These are phyloP conservation scores for Leptonema lineaticorne DNA, from an alignment of 1,140 invertebrate genomes.

Conservation along the genomic window DNA sequence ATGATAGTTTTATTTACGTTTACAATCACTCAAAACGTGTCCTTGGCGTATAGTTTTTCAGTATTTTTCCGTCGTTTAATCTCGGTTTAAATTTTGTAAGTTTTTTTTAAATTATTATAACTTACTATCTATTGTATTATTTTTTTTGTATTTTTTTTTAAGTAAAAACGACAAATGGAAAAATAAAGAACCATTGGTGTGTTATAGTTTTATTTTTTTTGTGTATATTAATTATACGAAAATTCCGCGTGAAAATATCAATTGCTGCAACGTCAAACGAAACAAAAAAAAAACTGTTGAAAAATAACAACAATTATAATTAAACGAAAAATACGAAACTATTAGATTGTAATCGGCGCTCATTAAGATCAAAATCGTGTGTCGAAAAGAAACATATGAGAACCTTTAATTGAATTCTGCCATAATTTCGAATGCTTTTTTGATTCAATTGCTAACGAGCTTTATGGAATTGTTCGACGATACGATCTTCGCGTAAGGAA, in stretches of 20 bases:
- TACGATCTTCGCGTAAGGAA: neutral
- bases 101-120: too few relatives aligned
- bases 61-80: too few relatives aligned
- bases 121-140: too few relatives aligned
- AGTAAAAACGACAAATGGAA: too few relatives aligned
- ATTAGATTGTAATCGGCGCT: neutral
- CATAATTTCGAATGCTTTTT: constrained; percentile 1
- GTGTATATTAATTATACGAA: too few relatives aligned
- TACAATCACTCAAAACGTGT: too few relatives aligned
- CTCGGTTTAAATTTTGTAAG: too few relatives aligned
- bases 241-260: constrained; percentile 15
- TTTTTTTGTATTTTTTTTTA: too few relatives aligned
- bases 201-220: too few relatives aligned
- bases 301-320: neutral
- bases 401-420: constrained; percentile 13
- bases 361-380: constrained; percentile 10
- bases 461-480: constrained; percentile 1
- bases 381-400: neutral
- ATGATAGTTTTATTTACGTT: too few relatives aligned
- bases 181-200: too few relatives aligned
- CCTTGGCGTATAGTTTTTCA: too few relatives aligned
- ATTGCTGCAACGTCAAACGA: neutral
- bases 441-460: constrained; percentile 9
- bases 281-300: neutral
- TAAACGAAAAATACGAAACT: constrained; percentile 2